Percentiles rank a stretch among this genome's conserved stretches.
Conservation (phyloP, 92 coral and sea anemone species). For the Epizoanthus ramosus region DNA sequence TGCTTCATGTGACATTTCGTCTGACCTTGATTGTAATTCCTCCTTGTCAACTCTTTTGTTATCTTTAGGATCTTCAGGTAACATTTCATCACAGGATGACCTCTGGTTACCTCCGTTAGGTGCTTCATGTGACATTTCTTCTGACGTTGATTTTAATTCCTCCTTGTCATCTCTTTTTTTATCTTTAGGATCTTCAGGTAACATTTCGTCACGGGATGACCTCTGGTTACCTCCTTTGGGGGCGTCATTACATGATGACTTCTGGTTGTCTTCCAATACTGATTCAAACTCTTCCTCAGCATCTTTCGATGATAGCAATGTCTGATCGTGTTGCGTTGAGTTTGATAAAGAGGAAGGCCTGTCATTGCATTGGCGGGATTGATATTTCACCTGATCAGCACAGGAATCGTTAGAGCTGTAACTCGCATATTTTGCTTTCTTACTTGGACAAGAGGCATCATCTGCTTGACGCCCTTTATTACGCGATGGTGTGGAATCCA, state of each 20-base stretch:
- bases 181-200: not conserved
- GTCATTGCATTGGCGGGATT: slow-evolving; percentile 28
- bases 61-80: not conserved
- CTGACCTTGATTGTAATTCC: too few relatives aligned
- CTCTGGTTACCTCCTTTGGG: not conserved
- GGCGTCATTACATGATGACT: too few relatives aligned
- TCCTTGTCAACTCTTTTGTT: not conserved
- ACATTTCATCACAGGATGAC: too few relatives aligned
- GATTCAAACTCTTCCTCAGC: not conserved
- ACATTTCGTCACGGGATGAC: not conserved
- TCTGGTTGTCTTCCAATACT: too few relatives aligned
- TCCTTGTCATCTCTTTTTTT: too few relatives aligned
- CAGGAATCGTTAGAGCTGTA: not conserved
- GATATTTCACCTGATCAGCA: not conserved
- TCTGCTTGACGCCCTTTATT: too few relatives aligned
- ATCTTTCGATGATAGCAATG: not conserved
- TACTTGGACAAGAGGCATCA: too few relatives aligned
- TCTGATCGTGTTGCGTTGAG: not conserved
- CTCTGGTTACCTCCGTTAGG: too few relatives aligned
- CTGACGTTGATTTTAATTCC: not conserved
- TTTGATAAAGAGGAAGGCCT: too few relatives aligned
- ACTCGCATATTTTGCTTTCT: too few relatives aligned
- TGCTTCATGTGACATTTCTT: not conserved
- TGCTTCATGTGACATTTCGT: too few relatives aligned
- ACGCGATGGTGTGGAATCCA: not conserved